Conservation (phyloP, 2,113 vertebrate genomes). For the Anseranas semipalmata region DNA sequence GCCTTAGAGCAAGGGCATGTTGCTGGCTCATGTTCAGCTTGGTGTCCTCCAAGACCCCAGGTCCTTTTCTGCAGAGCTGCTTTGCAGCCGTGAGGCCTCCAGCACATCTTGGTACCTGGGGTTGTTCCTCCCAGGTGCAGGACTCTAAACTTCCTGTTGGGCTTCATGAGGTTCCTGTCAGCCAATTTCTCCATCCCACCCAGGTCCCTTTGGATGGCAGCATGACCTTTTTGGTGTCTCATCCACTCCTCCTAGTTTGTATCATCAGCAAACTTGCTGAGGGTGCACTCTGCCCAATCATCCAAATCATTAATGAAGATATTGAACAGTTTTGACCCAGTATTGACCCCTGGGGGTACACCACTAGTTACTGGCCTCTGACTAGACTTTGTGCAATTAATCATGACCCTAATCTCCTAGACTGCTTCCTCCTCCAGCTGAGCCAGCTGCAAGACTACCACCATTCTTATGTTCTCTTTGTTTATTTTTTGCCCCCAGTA, state of each 20-base stretch:
- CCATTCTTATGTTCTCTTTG: not conserved
- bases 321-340: not conserved
- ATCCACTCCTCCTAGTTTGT: not conserved
- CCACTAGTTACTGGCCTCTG: not conserved
- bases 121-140: not conserved
- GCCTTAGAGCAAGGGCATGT: not conserved
- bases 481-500: not conserved
- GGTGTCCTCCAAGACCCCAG: not conserved
- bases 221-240: not conserved
- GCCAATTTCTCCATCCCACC: not conserved
- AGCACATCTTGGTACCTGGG: not conserved
- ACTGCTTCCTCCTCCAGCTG: not conserved
- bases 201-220: not conserved
- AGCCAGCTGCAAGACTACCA: not conserved
- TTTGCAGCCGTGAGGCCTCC: not conserved
- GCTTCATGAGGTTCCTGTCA: not conserved
- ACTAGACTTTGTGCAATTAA: not conserved
- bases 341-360: not conserved
- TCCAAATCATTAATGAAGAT: not conserved
- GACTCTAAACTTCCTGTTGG: not conserved
- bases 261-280: not conserved
- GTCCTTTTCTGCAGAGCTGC: not conserved
- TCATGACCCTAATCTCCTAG: not conserved
- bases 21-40: not conserved
- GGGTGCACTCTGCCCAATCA: not conserved